Evolutionary conservation across 2,888 invertebrate genomes (phyloP), one percentile per base, ranked within the genome.

Genomic region (Cyaniris semiargus): DNA sequence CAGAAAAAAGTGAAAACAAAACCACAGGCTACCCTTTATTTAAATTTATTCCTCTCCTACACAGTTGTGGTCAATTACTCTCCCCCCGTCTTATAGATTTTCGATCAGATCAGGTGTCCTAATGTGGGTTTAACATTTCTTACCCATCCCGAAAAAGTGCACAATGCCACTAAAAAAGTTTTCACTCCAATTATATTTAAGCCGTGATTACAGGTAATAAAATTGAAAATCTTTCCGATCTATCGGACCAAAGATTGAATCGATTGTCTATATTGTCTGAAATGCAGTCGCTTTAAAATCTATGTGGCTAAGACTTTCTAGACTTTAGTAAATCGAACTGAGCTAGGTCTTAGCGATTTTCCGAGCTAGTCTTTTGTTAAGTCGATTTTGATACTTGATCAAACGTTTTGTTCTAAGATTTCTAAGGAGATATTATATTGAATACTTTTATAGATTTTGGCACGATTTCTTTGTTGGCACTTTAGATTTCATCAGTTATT

Each of bases 331-430:
- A 74, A 74, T 74, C 27, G 72, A 72, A 21, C 10, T 18, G 44
- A 74, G 74, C 74, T 27, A 31, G 48, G 23, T 74, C 53, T 74
- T 53, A 74, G 48, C 21, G 48, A 48, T 21, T 23, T 74, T 48
- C 15, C 27, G 48, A 74, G 48, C 44, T 71, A 31, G 70, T 70
- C 31, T 71, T 38, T 71, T 71, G 71, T 71, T 38, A 71, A 34
- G 38, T 34, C 71, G 38, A 71, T 71, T 34, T 71, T 71, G 71
- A 71, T 38, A 71, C 71, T 38, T 71, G 71, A 71, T 71, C 71
- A 71, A 21, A 71, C 71, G 71, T 38, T 71, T 71, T 71, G 38
- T 71, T 71, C 21, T 38, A 38, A n/a, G 71, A 38, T 71, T 21
- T 71, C 66, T 31, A 15, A 15, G 31, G 15, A 1, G 66, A 66